Evolutionary conservation across 2,888 invertebrate genomes (phyloP).

Genomic region (Agriopis marginaria): DNA sequence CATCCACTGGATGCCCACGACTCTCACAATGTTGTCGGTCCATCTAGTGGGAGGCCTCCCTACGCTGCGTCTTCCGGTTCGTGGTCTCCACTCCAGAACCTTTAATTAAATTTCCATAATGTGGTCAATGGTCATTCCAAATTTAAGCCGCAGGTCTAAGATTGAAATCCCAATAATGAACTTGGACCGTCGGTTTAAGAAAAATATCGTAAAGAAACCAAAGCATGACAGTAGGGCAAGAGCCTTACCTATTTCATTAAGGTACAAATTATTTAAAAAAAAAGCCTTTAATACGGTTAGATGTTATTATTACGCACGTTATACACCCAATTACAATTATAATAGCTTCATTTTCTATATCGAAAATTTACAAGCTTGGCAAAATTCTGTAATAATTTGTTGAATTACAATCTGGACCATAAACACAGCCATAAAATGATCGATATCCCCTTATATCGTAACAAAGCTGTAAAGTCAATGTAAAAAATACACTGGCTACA

Average conservation of each 20-base stretch:
- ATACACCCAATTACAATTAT: neutral
- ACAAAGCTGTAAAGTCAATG: slow-evolving; percentile 37
- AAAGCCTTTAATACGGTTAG: neutral
- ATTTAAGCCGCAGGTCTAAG: neutral
- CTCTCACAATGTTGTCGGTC: too few relatives aligned
- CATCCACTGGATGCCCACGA: too few relatives aligned
- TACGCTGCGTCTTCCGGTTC: too few relatives aligned
- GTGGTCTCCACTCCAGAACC: too few relatives aligned
- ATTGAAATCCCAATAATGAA: neutral
- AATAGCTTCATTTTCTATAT: neutral
- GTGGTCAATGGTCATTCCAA: too few relatives aligned
- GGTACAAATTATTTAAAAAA: neutral
- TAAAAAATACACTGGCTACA: slow-evolving; percentile 26
- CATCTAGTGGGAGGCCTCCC: too few relatives aligned
- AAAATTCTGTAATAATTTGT: slow-evolving; percentile 12
- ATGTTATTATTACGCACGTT: neutral
- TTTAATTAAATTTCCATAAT: too few relatives aligned
- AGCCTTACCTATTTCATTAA: too few relatives aligned
- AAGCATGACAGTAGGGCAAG: too few relatives aligned
- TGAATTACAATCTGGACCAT: slow-evolving; percentile 24
- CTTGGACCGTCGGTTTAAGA: neutral
- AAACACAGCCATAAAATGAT: slow-evolving; percentile 35
- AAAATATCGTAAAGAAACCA: neutral
- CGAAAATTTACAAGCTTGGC: slow-evolving; percentile 10
- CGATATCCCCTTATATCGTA: slow-evolving; percentile 33